Percentiles rank a stretch among this genome's conserved stretches.
phyloP scores from a whole-genome alignment of 92 coral and sea anemone genomes.

The Meandrina meandrites region DNA sequence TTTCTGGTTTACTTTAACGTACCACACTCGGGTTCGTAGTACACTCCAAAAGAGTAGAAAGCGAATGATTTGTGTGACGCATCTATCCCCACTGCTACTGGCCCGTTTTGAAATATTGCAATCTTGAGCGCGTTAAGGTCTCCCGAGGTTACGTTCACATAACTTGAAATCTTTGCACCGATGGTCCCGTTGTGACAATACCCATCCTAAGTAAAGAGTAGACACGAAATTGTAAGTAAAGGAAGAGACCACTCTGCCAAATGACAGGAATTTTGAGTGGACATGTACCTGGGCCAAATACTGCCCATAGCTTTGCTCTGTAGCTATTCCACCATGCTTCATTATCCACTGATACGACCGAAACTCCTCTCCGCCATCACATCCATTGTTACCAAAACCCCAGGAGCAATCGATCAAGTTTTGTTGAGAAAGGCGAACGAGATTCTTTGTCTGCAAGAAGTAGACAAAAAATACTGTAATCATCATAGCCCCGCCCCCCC shows the following conservation, averaged over 20 bases:
- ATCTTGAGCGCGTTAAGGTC: slow-evolving; percentile 79
- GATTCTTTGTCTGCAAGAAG: slow-evolving; percentile 69
- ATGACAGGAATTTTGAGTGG: background rate
- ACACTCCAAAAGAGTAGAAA: slow-evolving; percentile 94
- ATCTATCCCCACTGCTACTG: slow-evolving; percentile 93
- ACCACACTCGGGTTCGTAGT: slow-evolving; percentile 98
- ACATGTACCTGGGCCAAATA: slow-evolving; percentile 80
- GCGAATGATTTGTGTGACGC: slow-evolving; percentile 95
- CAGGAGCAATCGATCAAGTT: slow-evolving; percentile 91
- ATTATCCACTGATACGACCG: slow-evolving; percentile 94
- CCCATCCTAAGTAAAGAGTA: slow-evolving; percentile 70
- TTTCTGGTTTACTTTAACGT: slow-evolving; percentile 54
- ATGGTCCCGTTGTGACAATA: slow-evolving; percentile 80
- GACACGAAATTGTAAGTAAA: background rate
- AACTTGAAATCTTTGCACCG: slow-evolving; percentile 85
- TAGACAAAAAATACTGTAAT: background rate
- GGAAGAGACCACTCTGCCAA: background rate
- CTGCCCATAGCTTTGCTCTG: slow-evolving; percentile 89
- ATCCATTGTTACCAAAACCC: slow-evolving; percentile 96
- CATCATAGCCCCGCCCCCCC: background rate
- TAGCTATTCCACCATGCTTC: slow-evolving; percentile 94
- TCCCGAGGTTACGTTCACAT: slow-evolving; percentile 94
- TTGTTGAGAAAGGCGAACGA: slow-evolving; percentile 88
- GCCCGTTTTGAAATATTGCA: slow-evolving; percentile 90
- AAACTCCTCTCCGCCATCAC: slow-evolving; percentile 97